Conservation (phyloP, 2,888 invertebrate species). For the Lacanobia wlatinum region DNA sequence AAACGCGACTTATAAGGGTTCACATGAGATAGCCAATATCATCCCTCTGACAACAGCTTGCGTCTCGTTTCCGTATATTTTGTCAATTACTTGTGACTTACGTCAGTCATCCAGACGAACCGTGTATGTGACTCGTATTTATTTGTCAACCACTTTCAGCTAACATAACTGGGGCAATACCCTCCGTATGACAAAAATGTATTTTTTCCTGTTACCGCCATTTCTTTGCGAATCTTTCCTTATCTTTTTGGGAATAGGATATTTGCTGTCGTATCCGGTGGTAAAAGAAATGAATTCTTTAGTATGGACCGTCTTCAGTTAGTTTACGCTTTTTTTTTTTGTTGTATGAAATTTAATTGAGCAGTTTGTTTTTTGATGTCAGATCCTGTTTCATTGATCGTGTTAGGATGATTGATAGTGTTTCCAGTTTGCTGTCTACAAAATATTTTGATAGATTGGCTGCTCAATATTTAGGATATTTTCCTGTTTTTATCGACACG, state of each 20-base stretch:
- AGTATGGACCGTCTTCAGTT: not conserved
- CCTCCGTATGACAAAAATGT: slow-evolving; percentile 11
- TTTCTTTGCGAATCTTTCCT: slow-evolving; percentile 38
- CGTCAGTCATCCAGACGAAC: slow-evolving; percentile 6
- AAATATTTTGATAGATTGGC: slow-evolving; percentile 21
- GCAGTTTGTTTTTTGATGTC: not conserved
- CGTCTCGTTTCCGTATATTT: slow-evolving; percentile 2
- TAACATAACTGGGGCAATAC: slow-evolving; percentile 24
- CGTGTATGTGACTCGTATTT: slow-evolving; percentile 1
- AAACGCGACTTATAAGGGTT: slow-evolving; percentile 8
- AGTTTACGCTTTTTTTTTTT: not conserved
- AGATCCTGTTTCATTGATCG: slow-evolving; percentile 14
- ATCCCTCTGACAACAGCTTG: slow-evolving; percentile 12
- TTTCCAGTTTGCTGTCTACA: no score
- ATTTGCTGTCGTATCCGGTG: slow-evolving; percentile 17
- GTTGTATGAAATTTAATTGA: not conserved
- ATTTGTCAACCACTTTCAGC: slow-evolving; percentile 33
- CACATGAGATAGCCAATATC: not conserved
- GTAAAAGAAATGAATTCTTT: slow-evolving; percentile 28
- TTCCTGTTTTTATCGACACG: not conserved
- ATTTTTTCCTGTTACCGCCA: slow-evolving; percentile 16
- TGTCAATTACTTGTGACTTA: slow-evolving; percentile 11
- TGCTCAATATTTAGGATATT: not conserved
- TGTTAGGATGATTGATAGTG: slow-evolving; percentile 35
- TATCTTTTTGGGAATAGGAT: slow-evolving; percentile 40